These are phyloP conservation scores for Mobula hypostoma DNA, from an alignment of 2,113 vertebrate species.

Conservation along the genomic window DNA sequence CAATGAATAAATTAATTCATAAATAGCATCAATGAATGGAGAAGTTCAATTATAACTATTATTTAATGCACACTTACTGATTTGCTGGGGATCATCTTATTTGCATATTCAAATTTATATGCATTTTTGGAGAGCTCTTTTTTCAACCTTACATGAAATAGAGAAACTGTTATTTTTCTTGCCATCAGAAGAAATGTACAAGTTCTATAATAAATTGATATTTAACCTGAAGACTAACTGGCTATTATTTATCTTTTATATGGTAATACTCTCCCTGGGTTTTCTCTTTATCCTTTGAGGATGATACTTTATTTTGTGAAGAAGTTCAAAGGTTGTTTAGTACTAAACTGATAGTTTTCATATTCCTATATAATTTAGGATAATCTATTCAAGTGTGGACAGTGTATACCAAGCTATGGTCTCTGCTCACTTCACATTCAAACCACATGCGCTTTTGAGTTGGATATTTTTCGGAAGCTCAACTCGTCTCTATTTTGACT, in stretches of 20 bases:
- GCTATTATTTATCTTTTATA: neutral
- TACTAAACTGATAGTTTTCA: neutral
- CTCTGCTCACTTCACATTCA: neutral
- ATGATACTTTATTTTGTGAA: neutral
- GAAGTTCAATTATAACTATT: conserved; percentile 30
- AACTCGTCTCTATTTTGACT: neutral
- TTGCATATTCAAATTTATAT: neutral
- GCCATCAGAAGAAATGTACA: neutral
- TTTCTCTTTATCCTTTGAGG: neutral
- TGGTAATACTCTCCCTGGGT: neutral
- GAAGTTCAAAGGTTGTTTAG: neutral
- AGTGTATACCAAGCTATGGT: neutral
- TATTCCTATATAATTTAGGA: neutral
- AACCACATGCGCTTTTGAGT: neutral
- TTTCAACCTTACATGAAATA: conserved; percentile 20
- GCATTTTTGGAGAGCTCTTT: neutral
- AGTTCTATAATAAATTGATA: conserved; percentile 8
- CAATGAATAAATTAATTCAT: conserved; percentile 38
- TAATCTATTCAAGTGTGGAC: neutral
- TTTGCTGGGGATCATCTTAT: neutral
- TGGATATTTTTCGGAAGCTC: neutral
- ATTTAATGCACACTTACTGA: neutral
- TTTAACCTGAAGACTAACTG: neutral
- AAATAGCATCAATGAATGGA: conserved; percentile 34
- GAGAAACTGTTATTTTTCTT: conserved; percentile 16